A percentile compares a stretch with the other conserved stretches of the same genome.
phyloP scores from a whole-genome alignment of 1,140 invertebrate species.

The Micrasema longulum region DNA sequence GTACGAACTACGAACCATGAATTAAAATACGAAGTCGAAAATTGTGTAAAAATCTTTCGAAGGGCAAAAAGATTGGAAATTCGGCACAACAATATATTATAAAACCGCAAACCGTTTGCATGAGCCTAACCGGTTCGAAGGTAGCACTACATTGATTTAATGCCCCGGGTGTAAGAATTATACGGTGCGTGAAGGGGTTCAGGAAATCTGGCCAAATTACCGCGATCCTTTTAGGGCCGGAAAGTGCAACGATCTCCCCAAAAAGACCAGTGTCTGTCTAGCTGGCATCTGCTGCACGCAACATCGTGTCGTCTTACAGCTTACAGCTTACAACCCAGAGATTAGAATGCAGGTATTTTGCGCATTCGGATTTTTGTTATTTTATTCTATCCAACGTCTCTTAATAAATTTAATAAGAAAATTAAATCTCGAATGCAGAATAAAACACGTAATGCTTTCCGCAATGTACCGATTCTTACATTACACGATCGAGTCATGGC shows the following conservation, averaged over 20 bases:
- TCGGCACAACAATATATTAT: slow-evolving; percentile 18
- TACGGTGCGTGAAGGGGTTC: slow-evolving; percentile 10
- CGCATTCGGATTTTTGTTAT: too few species aligned
- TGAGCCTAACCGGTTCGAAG: neutral
- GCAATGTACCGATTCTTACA: too few species aligned
- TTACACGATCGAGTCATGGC: too few species aligned
- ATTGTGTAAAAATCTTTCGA: too few species aligned
- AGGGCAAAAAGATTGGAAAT: neutral
- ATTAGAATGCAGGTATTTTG: too few species aligned
- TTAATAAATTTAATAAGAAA: too few species aligned
- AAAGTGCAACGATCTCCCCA: slow-evolving; percentile 25
- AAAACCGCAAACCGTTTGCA: neutral
- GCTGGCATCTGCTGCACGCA: slow-evolving; percentile 29
- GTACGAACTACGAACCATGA: too few species aligned
- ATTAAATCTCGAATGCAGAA: too few species aligned
- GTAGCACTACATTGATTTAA: slow-evolving; percentile 15
- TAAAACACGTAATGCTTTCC: too few species aligned
- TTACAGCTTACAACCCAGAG: too few species aligned
- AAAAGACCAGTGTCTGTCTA: slow-evolving; percentile 28
- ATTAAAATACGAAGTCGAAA: too few species aligned
- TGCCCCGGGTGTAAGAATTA: slow-evolving; percentile 10
- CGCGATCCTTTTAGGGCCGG: neutral
- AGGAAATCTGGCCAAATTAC: slow-evolving; percentile 29
- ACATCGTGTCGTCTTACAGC: slow-evolving; percentile 10
- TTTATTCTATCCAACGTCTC: too few species aligned